phyloP scores from a whole-genome alignment of 1,140 invertebrate species.

The Cydia fagiglandana region DNA sequence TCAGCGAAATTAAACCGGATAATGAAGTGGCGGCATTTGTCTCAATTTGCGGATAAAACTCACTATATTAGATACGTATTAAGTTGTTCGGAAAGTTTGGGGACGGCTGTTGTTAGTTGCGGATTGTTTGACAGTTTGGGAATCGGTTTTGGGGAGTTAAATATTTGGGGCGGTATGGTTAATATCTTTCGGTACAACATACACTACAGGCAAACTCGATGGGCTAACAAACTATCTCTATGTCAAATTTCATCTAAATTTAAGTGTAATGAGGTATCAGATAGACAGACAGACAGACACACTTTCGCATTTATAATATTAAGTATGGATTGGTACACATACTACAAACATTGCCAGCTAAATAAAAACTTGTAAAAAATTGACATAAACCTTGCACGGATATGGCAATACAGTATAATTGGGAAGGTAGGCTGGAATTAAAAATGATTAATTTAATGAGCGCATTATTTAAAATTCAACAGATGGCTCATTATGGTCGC shows the following conservation, averaged over 20 bases:
- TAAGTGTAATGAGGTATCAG: too few species aligned
- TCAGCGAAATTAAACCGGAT: slow-evolving; percentile 34
- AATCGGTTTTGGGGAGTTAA: slow-evolving; percentile 26
- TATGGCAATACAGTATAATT: not conserved
- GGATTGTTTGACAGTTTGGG: slow-evolving; percentile 29
- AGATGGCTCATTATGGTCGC: slow-evolving; percentile 9
- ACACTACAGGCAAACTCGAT: not conserved
- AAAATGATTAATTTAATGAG: slow-evolving; percentile 29
- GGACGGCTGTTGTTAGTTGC: slow-evolving; percentile 25
- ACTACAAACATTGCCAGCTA: too few species aligned
- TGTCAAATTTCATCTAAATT: too few species aligned
- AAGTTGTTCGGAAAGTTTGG: slow-evolving; percentile 32
- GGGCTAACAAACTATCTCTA: not conserved
- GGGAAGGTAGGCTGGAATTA: not conserved
- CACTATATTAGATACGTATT: slow-evolving; percentile 35
- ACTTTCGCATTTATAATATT: too few species aligned
- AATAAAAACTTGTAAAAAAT: too few species aligned
- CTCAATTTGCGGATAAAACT: slow-evolving; percentile 33
- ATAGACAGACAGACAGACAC: too few species aligned
- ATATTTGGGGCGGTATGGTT: slow-evolving; percentile 16
- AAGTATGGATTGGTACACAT: too few species aligned
- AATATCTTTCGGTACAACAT: not conserved
- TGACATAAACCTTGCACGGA: not conserved
- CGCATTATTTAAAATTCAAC: slow-evolving; percentile 27
- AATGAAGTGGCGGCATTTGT: slow-evolving; percentile 35